Evolutionary conservation across 1,140 invertebrate genomes (phyloP).

Genomic region (Ceratosolen fusciceps): DNA sequence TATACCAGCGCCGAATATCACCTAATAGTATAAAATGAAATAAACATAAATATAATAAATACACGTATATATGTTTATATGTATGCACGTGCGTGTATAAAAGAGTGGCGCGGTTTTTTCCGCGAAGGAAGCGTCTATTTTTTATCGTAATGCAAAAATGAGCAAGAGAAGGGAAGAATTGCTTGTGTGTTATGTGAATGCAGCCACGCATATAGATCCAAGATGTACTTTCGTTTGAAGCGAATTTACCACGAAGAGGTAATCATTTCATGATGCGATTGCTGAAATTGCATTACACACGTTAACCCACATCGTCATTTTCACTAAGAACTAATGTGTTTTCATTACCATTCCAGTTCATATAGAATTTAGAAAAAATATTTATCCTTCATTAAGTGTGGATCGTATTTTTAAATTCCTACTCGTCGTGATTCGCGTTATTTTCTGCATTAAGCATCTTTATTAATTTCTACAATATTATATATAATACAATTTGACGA

Average conservation of each 20-base stretch:
- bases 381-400: too few species aligned
- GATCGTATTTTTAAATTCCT: too few species aligned
- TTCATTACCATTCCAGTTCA: background rate
- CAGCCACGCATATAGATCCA: background rate
- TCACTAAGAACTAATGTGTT: background rate
- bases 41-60: too few species aligned
- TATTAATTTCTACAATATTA: too few species aligned
- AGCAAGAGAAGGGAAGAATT: slow-evolving; percentile 15
- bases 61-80: too few species aligned
- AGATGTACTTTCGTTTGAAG: slow-evolving; percentile 23
- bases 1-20: too few species aligned
- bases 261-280: slow-evolving; percentile 35
- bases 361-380: too few species aligned
- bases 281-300: background rate
- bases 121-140: background rate
- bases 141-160: slow-evolving; percentile 4
- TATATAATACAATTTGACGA: too few species aligned
- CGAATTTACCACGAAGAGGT: background rate
- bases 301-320: background rate
- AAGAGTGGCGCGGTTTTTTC: too few species aligned
- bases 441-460: too few species aligned
- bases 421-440: too few species aligned
- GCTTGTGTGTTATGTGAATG: background rate
- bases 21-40: too few species aligned
- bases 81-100: background rate